phyloP scores from a whole-genome alignment of 2,888 invertebrate genomes.

The Physocephala rufipes region DNA sequence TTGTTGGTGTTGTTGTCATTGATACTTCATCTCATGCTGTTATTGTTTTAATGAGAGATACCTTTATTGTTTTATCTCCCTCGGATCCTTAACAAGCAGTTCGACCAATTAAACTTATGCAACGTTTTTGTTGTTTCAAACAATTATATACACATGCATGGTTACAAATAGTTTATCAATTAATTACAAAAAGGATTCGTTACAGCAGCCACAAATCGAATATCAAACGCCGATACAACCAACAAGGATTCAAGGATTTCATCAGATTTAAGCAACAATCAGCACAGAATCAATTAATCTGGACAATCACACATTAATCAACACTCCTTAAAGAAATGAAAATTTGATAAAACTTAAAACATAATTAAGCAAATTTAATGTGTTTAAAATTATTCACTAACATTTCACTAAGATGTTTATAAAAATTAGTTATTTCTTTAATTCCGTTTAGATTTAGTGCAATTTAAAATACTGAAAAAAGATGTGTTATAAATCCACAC shows the following conservation, averaged over 20 bases:
- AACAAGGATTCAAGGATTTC: not conserved
- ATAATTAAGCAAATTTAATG: not conserved
- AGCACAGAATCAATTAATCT: too few species aligned
- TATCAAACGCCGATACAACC: not conserved
- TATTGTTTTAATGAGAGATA: too few species aligned
- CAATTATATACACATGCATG: not conserved
- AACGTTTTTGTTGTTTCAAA: not conserved
- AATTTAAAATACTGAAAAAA: too few species aligned
- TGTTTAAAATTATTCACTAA: too few species aligned
- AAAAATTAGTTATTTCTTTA: too few species aligned
- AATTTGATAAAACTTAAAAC: not conserved
- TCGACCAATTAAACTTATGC: constrained; percentile 4
- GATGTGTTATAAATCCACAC: too few species aligned
- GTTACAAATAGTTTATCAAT: constrained; percentile 19
- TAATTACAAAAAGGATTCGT: constrained; percentile 29
- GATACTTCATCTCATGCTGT: too few species aligned
- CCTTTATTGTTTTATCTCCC: not conserved
- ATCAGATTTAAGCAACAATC: not conserved
- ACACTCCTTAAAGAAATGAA: not conserved
- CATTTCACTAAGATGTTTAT: too few species aligned
- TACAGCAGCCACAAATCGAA: constrained; percentile 9
- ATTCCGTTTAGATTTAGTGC: too few species aligned
- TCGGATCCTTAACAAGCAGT: constrained; percentile 20
- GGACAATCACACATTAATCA: too few species aligned
- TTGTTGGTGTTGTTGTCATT: not conserved